Base-by-base conservation (phyloP, 2,113 vertebrate genomes). In the Phrynosoma blainvillii region DNA sequence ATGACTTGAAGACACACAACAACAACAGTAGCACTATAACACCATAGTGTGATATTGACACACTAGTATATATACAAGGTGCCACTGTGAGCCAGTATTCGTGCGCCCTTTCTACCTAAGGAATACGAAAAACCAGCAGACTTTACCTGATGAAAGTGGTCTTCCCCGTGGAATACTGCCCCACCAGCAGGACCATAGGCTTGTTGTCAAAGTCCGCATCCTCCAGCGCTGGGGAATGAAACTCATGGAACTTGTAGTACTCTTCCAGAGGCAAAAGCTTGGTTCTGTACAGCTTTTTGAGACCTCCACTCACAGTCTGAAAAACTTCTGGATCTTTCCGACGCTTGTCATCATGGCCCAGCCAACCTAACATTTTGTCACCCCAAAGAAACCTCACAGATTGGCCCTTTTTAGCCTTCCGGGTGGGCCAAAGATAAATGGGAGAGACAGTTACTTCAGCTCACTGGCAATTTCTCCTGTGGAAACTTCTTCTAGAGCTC, bases 141-240 rank as follows among this genome's bases (percentile, higher is more conserved):
- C 47, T 47, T 95, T 96, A 99, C 99, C 99, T 97, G 95, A 99
- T 99, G 94, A 99, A 99, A 95, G 98, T 99, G 40, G 99, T 99
- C 95, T 99, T 99, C 85, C 99, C 99, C 0, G 98, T 99, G 89
- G 98, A 99, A 92, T 99, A 99, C 95, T 99, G 99, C 52, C 99
- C 99, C 94, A 99, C 99, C 86, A 99, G 97, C 78, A 99, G 94
- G 59, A 99, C 97, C 99, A 99, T 99, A 85, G 99, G 99, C 94
- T 99, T 99, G 96, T 99, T 99, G 96, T 99, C 99, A 84, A 99
- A 99, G 91, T 99, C 98, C 0, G 98, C 99, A 96, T 99, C 98
- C 81, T 99, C 99, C 94, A 99, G 89, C 2, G 98, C 97, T 0
- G 99, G 98, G 2, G 99, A 99, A 91, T 99, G 99, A 93, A 99